Conservation (phyloP, 1,140 invertebrate genomes). For the Hyles vespertilio region DNA sequence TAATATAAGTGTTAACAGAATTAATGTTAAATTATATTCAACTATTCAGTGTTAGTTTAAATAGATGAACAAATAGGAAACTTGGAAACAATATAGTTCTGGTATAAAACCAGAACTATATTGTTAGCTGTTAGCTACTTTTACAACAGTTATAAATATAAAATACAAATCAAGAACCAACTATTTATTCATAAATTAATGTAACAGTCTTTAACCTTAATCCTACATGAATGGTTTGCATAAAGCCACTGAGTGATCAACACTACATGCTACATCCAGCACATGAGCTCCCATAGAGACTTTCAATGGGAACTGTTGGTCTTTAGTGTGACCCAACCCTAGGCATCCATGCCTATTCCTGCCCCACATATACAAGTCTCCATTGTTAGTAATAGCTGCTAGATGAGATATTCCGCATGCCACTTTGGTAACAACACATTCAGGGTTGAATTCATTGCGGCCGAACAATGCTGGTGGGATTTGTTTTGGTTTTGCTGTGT, state of each 20-base stretch:
- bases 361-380: slow-evolving; percentile 94
- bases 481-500: slow-evolving; percentile 79
- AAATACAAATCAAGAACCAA: background rate
- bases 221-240: slow-evolving; percentile 83
- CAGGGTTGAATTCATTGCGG: slow-evolving; percentile 85
- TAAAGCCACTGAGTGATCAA: slow-evolving; percentile 89
- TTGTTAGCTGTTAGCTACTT: too few relatives aligned
- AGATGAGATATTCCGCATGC: slow-evolving; percentile 86
- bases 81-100: too few relatives aligned
- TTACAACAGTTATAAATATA: background rate
- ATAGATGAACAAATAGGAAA: too few relatives aligned
- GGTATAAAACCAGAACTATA: too few relatives aligned
- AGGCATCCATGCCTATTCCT: slow-evolving; percentile 88
- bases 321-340: slow-evolving; percentile 85
- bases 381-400: slow-evolving; percentile 86
- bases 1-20: too few relatives aligned
- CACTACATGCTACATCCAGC: slow-evolving; percentile 84
- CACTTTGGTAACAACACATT: slow-evolving; percentile 81
- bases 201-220: slow-evolving; percentile 9
- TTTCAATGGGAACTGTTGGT: slow-evolving; percentile 93
- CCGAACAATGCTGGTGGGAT: slow-evolving; percentile 91
- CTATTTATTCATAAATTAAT: background rate
- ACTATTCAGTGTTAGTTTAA: too few relatives aligned
- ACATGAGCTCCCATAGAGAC: slow-evolving; percentile 86
- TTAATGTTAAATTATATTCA: too few relatives aligned